A percentile compares a stretch with the other conserved stretches of the same genome.
Conservation (phyloP, 2,113 vertebrate genomes). For the Aegotheles bennettii region DNA sequence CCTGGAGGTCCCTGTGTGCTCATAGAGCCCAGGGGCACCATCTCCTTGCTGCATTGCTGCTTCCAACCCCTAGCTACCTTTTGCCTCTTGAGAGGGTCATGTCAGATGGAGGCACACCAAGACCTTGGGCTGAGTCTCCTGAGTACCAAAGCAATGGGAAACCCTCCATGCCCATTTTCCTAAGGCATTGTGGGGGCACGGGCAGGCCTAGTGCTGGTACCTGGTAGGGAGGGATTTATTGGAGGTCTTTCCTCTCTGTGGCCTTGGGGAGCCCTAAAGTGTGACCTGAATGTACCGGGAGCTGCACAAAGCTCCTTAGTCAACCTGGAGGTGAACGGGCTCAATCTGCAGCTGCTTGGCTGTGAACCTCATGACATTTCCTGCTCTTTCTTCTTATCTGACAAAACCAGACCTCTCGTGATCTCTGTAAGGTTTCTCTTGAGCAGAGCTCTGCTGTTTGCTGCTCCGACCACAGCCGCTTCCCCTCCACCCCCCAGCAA, state of each 20-base stretch:
- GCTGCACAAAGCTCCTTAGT: neutral
- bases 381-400: neutral
- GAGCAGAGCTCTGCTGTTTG: neutral
- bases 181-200: rapidly evolving
- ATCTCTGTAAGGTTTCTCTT: neutral
- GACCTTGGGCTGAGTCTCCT: neutral
- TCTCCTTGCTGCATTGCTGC: rapidly evolving
- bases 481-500: neutral
- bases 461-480: neutral
- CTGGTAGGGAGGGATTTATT: neutral
- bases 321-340: neutral
- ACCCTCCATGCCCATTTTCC: neutral
- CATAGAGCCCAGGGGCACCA: neutral
- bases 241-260: neutral
- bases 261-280: neutral
- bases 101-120: neutral
- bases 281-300: rapidly evolving
- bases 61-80: neutral
- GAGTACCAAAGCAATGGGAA: neutral
- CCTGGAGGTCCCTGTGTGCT: neutral
- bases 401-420: neutral
- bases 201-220: neutral
- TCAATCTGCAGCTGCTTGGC: neutral
- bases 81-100: neutral
- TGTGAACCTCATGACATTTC: neutral